phyloP scores from a whole-genome alignment of 1,140 invertebrate species.

The Drosophila bifasciata region DNA sequence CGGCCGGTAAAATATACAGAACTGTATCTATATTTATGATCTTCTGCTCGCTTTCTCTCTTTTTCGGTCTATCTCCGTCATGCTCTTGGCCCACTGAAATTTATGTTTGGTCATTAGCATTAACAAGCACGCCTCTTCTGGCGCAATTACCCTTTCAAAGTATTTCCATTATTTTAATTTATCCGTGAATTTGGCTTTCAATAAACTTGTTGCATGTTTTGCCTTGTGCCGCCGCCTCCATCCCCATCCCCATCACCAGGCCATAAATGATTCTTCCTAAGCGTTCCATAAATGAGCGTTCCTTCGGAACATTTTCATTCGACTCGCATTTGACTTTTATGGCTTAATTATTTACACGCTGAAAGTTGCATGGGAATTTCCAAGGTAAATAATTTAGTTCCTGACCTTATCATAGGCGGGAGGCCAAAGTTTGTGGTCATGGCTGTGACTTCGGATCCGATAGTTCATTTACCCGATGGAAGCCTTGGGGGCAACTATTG shows the following conservation, averaged over 20 bases:
- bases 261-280: slow-evolving; percentile 50
- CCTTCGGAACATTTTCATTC: slow-evolving; percentile 22
- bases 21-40: slow-evolving; percentile 24
- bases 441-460: slow-evolving; percentile 18
- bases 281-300: slow-evolving; percentile 1
- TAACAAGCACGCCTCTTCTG: slow-evolving; percentile 67
- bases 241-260: slow-evolving; percentile 1
- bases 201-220: slow-evolving; percentile 59
- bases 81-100: slow-evolving; percentile 56
- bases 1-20: slow-evolving; percentile 61
- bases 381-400: slow-evolving; percentile 48
- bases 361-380: slow-evolving; percentile 68
- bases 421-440: slow-evolving; percentile 60
- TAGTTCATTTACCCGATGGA: slow-evolving; percentile 69
- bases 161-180: slow-evolving; percentile 82
- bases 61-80: slow-evolving; percentile 4
- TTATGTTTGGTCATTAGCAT: slow-evolving; percentile 80
- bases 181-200: slow-evolving; percentile 68
- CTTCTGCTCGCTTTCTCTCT: slow-evolving; percentile 10
- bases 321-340: slow-evolving; percentile 62
- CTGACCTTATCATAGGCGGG: slow-evolving; percentile 2
- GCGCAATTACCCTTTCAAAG: slow-evolving; percentile 75
- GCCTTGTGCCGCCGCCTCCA: slow-evolving; percentile 13
- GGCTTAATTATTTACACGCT: slow-evolving; percentile 67
- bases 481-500: slow-evolving; percentile 54